These are phyloP conservation scores for Diplodus puntazzo DNA, from an alignment of 2,797 vertebrate species.

Conservation along the genomic window DNA sequence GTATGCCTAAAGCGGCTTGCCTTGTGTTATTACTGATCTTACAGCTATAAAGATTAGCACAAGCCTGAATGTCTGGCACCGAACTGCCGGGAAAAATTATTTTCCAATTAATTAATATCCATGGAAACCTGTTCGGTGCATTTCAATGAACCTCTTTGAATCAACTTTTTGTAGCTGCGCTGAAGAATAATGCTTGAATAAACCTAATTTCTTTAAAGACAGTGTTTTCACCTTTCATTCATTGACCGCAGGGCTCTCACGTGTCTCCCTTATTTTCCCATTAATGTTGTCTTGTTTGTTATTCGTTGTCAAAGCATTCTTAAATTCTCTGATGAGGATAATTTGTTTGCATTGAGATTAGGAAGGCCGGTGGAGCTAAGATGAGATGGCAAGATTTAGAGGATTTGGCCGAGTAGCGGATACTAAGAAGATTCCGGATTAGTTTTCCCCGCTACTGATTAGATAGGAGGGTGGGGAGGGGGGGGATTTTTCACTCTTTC, in stretches of 20 bases:
- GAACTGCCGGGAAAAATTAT: background rate
- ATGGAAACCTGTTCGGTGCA: background rate
- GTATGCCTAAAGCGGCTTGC: slow-evolving; percentile 53
- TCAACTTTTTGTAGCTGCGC: background rate
- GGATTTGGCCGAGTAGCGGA: slow-evolving; percentile 85
- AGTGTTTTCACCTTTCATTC: background rate
- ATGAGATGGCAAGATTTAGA: slow-evolving; percentile 88
- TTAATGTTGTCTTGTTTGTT: slow-evolving; percentile 45
- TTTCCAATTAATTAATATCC: slow-evolving; percentile 1
- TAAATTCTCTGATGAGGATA: slow-evolving; percentile 83
- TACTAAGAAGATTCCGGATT: slow-evolving; percentile 88
- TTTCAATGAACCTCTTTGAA: background rate
- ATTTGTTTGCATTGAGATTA: slow-evolving; percentile 87
- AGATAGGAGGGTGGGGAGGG: slow-evolving; percentile 65
- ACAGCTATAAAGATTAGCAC: slow-evolving; percentile 39
- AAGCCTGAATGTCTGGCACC: background rate
- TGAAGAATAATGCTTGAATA: background rate
- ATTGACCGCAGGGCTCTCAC: background rate
- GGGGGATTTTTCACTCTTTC: slow-evolving; percentile 57
- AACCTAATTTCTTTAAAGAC: background rate
- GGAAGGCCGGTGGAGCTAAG: slow-evolving; percentile 82
- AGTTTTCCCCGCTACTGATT: slow-evolving; percentile 84
- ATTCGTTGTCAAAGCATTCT: slow-evolving; percentile 45
- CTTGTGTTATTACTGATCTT: slow-evolving; percentile 44
- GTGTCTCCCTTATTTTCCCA: slow-evolving; percentile 13